Evolutionary conservation across 2,888 invertebrate genomes (phyloP).

Genomic region (Xylophagus ater): DNA sequence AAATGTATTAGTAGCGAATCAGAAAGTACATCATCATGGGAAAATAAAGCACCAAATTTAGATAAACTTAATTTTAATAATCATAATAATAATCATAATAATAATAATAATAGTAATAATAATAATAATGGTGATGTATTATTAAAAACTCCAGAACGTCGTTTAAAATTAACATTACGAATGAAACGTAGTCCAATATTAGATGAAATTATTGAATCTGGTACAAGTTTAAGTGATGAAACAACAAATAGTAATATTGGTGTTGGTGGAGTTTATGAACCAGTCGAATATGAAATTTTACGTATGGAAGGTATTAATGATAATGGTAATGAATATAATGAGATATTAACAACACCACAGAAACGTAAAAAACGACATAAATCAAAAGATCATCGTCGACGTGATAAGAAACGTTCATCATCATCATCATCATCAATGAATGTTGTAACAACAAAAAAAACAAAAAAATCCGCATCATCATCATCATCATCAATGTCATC

Average conservation of each 20-base stretch:
- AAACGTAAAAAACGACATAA: constrained; percentile 50
- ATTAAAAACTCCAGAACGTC: constrained; percentile 37
- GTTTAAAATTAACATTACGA: constrained; percentile 67
- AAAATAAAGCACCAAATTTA: constrained; percentile 24
- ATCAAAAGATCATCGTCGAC: constrained; percentile 38
- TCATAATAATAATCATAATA: too few species aligned
- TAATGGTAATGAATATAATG: constrained; percentile 26
- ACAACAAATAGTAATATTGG: constrained; percentile 30
- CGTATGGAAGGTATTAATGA: constrained; percentile 62
- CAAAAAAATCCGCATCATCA: too few species aligned
- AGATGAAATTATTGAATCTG: constrained; percentile 75
- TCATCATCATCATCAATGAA: not conserved
- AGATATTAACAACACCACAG: constrained; percentile 20
- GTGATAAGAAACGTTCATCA: constrained; percentile 11
- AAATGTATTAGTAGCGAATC: constrained; percentile 22
- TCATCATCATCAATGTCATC: constrained; percentile 14
- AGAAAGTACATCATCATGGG: constrained; percentile 26
- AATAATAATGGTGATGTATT: constrained; percentile 23
- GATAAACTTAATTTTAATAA: not conserved
- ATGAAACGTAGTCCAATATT: constrained; percentile 79
- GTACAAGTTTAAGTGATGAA: constrained; percentile 55
- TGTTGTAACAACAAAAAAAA: not conserved
- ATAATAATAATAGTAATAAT: too few species aligned
- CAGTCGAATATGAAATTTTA: constrained; percentile 72
- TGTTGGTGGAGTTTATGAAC: constrained; percentile 30